These are phyloP conservation scores for Choloepus didactylus DNA, from an alignment of 2,797 vertebrate species.

Conservation along the genomic window DNA sequence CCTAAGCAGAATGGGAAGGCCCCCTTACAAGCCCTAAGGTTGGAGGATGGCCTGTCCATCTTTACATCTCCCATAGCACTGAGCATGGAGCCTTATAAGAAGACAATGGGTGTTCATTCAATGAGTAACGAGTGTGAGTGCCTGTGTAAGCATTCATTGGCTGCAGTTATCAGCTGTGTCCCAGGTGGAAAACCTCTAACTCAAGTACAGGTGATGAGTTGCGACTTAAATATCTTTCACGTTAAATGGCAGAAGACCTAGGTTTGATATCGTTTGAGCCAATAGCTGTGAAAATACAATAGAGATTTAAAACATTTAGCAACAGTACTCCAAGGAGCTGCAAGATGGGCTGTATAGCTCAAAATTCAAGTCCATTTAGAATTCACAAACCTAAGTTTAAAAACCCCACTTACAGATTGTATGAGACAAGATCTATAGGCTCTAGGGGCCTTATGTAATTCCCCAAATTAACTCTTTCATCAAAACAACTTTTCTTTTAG, in stretches of 20 bases:
- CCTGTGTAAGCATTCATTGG: background rate
- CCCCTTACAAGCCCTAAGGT: background rate
- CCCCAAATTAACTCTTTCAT: background rate
- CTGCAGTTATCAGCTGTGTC: background rate
- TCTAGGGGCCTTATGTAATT: background rate
- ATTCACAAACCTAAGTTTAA: background rate
- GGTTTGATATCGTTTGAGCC: background rate
- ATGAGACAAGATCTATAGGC: background rate
- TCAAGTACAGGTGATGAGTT: background rate
- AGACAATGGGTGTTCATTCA: background rate
- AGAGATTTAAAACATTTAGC: slow-evolving; percentile 17
- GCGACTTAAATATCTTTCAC: background rate
- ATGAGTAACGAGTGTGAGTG: background rate
- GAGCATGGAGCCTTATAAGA: background rate
- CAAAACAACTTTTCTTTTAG: background rate
- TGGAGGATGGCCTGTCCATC: background rate
- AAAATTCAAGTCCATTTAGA: slow-evolving; percentile 6
- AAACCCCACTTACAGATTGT: background rate
- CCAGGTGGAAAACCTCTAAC: background rate
- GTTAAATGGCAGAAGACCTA: background rate
- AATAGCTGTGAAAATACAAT: background rate
- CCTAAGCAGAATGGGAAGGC: background rate
- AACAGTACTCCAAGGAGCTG: background rate
- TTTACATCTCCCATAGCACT: background rate
- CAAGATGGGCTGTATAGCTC: slow-evolving; percentile 1